Percentiles rank a stretch among this genome's conserved stretches.
These are phyloP conservation scores for Therioaphis trifolii DNA, from an alignment of 2,888 invertebrate species.

Conservation along the genomic window DNA sequence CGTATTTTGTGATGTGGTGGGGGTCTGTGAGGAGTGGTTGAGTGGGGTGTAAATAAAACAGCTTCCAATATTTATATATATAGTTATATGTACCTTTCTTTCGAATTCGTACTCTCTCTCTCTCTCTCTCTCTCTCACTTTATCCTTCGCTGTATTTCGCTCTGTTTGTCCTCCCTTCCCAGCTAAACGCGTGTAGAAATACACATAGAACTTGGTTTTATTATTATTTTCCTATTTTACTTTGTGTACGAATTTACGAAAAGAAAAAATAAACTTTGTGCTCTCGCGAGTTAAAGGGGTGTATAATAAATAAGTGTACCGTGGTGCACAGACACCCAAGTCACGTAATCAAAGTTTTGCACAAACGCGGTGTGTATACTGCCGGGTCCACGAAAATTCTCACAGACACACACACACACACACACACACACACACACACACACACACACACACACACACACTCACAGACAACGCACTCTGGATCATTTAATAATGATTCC, in stretches of 20 bases:
- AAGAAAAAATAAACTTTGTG: conserved; percentile 36
- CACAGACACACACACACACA: too few relatives aligned
- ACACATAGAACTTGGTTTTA: conserved; percentile 19
- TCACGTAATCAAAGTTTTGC: conserved; percentile 49
- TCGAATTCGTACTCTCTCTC: too few relatives aligned
- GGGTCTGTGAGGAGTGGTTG: too few relatives aligned
- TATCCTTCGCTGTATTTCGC: too few relatives aligned
- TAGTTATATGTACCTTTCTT: too few relatives aligned
- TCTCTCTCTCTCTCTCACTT: too few relatives aligned
- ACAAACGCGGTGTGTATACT: background rate
- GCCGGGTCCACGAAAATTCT: too few relatives aligned
- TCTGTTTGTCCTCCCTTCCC: background rate
- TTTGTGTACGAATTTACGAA: conserved; percentile 50
- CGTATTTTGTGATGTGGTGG: conserved; percentile 49
- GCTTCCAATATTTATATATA: too few relatives aligned
- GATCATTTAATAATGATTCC: conserved; percentile 38
- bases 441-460: background rate
- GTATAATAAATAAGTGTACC: conserved; percentile 18
- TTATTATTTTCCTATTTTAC: conserved; percentile 53
- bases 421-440: too few relatives aligned
- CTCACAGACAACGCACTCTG: conserved; percentile 1
- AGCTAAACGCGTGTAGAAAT: too few relatives aligned
- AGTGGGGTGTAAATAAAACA: conserved; percentile 59
- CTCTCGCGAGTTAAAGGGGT: conserved; percentile 24
- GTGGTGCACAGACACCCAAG: conserved; percentile 22